Conservation (phyloP, 2,113 vertebrate species). For the Vanacampus margaritifer region DNA sequence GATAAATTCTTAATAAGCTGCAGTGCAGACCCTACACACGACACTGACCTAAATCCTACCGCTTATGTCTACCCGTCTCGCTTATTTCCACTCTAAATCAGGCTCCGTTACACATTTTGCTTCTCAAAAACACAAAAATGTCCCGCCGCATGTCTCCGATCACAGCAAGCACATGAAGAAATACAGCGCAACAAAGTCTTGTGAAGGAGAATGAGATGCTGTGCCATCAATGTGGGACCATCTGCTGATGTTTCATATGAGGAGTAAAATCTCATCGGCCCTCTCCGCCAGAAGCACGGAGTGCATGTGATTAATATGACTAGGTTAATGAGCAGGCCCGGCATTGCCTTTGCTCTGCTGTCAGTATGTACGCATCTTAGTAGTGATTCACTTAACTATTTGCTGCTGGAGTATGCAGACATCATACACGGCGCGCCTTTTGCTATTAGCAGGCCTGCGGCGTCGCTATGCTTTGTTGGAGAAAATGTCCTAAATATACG, state of each 20-base stretch:
- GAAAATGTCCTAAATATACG: conserved; percentile 62
- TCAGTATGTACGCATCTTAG: conserved; percentile 41
- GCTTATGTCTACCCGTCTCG: conserved; percentile 56
- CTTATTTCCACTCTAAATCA: conserved; percentile 69
- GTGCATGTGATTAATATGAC: conserved; percentile 65
- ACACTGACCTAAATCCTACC: conserved; percentile 70
- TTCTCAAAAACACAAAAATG: conserved; percentile 37
- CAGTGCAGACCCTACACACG: conserved; percentile 73
- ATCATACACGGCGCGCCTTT: conserved; percentile 20
- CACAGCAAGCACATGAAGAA: conserved; percentile 17
- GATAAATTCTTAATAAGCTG: conserved; percentile 79
- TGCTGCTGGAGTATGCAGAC: conserved; percentile 39
- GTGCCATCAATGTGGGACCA: conserved; percentile 57
- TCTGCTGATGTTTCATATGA: conserved; percentile 63
- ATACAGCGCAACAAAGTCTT: conserved; percentile 6
- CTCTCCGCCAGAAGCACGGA: conserved; percentile 49
- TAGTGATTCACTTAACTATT: conserved; percentile 48
- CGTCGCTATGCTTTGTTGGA: conserved; percentile 49
- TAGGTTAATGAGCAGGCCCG: conserved; percentile 66
- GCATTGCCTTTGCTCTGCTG: conserved; percentile 45
- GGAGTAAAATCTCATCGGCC: conserved; percentile 47
- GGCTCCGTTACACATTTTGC: conserved; percentile 64
- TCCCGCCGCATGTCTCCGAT: conserved; percentile 26
- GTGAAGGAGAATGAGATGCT: conserved; percentile 31
- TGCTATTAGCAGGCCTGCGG: conserved; percentile 36